Evolutionary conservation across 2,113 vertebrate genomes (phyloP), one percentile per base, ranked within the genome.

Genomic region (Tursiops truncatus): DNA sequence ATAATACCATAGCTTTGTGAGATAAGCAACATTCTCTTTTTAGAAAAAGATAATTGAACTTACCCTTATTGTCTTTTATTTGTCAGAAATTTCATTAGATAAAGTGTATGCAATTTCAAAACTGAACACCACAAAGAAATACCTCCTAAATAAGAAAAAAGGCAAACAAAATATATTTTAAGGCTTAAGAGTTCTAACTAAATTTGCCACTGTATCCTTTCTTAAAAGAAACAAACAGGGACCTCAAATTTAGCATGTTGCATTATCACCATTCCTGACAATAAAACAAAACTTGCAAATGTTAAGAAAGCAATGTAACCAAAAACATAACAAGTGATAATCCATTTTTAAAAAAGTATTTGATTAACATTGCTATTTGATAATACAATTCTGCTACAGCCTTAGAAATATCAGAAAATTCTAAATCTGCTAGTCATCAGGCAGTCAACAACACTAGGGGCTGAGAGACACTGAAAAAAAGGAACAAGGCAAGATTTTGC

Each of bases 1-100:
- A 68, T 63, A 67, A 60, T 50, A 80, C 11, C n/a, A 3, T 20
- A 68, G 15, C 2, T 11, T 50, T 38, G 44, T 73, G 62, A 67
- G 62, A 77, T 25, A 28, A 80, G 41, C 44, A n/a, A 80, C 56
- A 63, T 77, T 41, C 41, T 73, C 53, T 47, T 94, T 67, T 93
- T 50, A 80, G 33, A 79, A 56, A 50, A 50, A 88, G 74, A 62
- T 25, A 88, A 6, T 31, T 73, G 28, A 89, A 33, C 47, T 38
- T 71, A 50, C 25, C 38, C 28, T 38, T 41, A 63, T 7, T 82
- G 44, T 87, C 12, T 89, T 92, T 70, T 53, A 65, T 73, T 65
- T 65, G 25, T 76, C 60, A 83, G 86, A 91, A 63, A 84, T 93
- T 93, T 77, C 71, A 60, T 76, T 94, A 91, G 68, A 91, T 33